Evolutionary conservation across 1,140 invertebrate species (phyloP).

Genomic region (Penaeus chinensis): DNA sequence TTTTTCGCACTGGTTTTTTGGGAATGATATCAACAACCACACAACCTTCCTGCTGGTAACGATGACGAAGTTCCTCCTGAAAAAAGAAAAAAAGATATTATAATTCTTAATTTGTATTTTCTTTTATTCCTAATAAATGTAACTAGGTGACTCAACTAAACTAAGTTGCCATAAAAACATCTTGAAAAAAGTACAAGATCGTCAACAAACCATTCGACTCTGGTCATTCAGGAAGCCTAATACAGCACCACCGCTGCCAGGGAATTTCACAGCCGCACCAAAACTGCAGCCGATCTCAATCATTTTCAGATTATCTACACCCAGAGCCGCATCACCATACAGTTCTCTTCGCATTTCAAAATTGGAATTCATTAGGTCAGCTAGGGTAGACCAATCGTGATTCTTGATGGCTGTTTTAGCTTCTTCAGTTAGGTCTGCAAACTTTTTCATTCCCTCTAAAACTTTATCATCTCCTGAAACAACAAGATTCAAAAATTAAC

Average conservation of each 20-base stretch:
- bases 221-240: conserved; percentile 64
- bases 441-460: conserved; percentile 65
- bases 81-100: conserved; percentile 32
- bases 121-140: too few relatives aligned
- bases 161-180: neutral
- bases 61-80: conserved; percentile 57
- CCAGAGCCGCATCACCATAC: conserved; percentile 65
- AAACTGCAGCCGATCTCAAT: conserved; percentile 65
- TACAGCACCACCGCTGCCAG: conserved; percentile 67
- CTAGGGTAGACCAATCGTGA: conserved; percentile 64
- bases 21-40: conserved; percentile 64
- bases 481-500: neutral
- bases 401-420: conserved; percentile 64
- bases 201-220: conserved; percentile 58
- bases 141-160: neutral
- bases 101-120: neutral
- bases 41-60: conserved; percentile 63
- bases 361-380: conserved; percentile 65
- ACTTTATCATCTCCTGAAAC: conserved; percentile 65
- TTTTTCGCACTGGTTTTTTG: conserved; percentile 22
- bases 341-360: conserved; percentile 65
- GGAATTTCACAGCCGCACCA: conserved; percentile 66
- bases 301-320: conserved; percentile 65
- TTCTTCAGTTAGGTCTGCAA: conserved; percentile 66
- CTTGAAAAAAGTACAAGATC: neutral